These are phyloP conservation scores for Corbicula japonica DNA, from an alignment of 2,888 invertebrate genomes.

Conservation along the genomic window DNA sequence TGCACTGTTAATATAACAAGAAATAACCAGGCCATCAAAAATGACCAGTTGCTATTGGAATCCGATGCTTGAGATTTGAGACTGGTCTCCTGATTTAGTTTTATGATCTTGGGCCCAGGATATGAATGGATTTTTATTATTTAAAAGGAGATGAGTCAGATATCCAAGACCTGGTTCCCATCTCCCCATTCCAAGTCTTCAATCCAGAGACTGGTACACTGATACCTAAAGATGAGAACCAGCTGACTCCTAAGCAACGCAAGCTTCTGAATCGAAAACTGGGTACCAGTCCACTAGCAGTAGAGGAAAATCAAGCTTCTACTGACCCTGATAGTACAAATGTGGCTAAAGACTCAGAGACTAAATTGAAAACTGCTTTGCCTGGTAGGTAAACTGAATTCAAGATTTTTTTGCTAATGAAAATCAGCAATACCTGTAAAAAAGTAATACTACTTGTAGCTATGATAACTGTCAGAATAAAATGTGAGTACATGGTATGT, in stretches of 20 bases:
- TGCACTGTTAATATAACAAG: too few relatives aligned
- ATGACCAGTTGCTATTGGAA: too few relatives aligned
- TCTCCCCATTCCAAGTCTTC: conserved; percentile 74
- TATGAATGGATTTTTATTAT: neutral
- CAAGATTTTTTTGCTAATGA: neutral
- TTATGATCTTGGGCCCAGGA: too few relatives aligned
- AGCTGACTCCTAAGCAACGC: conserved; percentile 56
- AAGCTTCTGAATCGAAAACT: conserved; percentile 61
- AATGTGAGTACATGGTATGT: too few relatives aligned
- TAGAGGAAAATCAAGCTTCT: conserved; percentile 36
- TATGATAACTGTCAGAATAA: too few relatives aligned
- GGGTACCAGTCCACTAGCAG: conserved; percentile 61
- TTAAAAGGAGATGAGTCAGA: conserved; percentile 76
- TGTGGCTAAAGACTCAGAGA: neutral
- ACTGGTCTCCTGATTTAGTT: too few relatives aligned
- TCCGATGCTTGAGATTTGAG: too few relatives aligned
- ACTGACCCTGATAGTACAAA: conserved; percentile 29
- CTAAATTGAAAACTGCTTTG: conserved; percentile 28
- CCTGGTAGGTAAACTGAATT: conserved; percentile 35
- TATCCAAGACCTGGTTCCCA: conserved; percentile 74
- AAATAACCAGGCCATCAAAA: too few relatives aligned
- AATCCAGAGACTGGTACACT: conserved; percentile 73
- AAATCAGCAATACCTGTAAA: too few relatives aligned
- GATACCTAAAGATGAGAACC: conserved; percentile 64
- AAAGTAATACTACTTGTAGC: too few relatives aligned